Conservation (phyloP, 2,797 vertebrate species). For the Peromyscus melanophrys region DNA sequence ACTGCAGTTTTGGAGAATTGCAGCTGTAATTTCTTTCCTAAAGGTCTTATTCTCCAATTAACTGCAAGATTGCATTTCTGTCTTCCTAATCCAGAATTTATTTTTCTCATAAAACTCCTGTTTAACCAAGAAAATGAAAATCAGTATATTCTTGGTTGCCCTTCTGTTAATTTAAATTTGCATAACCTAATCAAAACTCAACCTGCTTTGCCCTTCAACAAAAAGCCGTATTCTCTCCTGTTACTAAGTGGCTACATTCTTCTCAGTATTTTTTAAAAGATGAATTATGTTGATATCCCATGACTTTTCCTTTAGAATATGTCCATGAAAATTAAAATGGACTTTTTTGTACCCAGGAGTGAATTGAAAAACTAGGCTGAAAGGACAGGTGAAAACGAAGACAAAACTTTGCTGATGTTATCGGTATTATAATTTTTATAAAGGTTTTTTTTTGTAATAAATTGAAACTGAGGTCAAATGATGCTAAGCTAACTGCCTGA, state of each 20-base stretch:
- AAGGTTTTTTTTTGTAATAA: slow-evolving; percentile 66
- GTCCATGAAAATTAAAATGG: slow-evolving; percentile 79
- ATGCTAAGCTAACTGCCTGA: slow-evolving; percentile 27
- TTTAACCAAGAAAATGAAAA: slow-evolving; percentile 72
- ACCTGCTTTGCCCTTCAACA: slow-evolving; percentile 63
- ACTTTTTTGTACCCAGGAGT: slow-evolving; percentile 72
- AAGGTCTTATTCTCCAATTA: slow-evolving; percentile 70
- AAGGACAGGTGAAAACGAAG: slow-evolving; percentile 60
- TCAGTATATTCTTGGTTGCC: slow-evolving; percentile 74
- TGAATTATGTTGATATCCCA: slow-evolving; percentile 57
- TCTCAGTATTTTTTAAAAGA: slow-evolving; percentile 77
- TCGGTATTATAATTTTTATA: slow-evolving; percentile 71
- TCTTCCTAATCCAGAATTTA: slow-evolving; percentile 73
- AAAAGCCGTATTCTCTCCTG: slow-evolving; percentile 65
- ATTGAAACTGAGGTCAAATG: slow-evolving; percentile 64
- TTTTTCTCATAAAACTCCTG: slow-evolving; percentile 66
- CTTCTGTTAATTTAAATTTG: slow-evolving; percentile 75
- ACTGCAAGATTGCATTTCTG: slow-evolving; percentile 72
- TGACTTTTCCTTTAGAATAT: slow-evolving; percentile 73
- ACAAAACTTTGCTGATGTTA: slow-evolving; percentile 65
- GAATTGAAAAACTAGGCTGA: slow-evolving; percentile 63
- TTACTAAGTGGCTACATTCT: slow-evolving; percentile 76
- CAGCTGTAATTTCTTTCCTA: slow-evolving; percentile 64
- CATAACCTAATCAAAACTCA: slow-evolving; percentile 78
- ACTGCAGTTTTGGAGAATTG: slow-evolving; percentile 41